These are phyloP conservation scores for Trogon melanurus DNA, from an alignment of 2,113 vertebrate genomes.

Conservation along the genomic window DNA sequence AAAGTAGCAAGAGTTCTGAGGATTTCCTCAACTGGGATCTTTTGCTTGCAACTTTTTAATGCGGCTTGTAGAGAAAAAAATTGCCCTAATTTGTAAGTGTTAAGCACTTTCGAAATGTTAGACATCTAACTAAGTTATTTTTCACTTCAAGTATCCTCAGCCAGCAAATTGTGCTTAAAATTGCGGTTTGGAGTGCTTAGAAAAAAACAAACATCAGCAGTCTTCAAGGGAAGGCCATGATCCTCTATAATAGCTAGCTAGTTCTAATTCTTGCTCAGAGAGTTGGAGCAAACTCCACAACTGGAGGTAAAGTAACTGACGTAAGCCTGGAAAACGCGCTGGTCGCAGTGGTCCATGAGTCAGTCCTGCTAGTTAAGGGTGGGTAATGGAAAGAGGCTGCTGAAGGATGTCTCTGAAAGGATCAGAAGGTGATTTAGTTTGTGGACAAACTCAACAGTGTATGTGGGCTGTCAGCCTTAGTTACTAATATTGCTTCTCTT, in stretches of 20 bases:
- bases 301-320: not conserved
- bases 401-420: not conserved
- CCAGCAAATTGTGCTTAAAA: not conserved
- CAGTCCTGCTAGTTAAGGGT: not conserved
- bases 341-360: not conserved
- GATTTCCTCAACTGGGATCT: not conserved
- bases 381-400: not conserved
- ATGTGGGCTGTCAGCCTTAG: not conserved
- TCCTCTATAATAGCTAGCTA: not conserved
- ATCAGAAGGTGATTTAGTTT: not conserved
- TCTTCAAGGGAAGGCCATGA: not conserved
- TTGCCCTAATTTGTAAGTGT: not conserved
- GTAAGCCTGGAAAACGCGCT: not conserved
- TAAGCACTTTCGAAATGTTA: not conserved
- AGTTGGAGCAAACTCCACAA: not conserved
- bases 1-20: not conserved
- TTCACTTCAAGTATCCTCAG: not conserved
- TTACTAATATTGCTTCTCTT: not conserved
- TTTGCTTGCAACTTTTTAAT: not conserved
- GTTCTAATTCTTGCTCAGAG: not conserved
- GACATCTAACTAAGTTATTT: not conserved
- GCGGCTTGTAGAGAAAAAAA: not conserved
- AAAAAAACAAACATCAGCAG: not conserved
- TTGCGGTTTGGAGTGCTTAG: not conserved
- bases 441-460: not conserved